Evolutionary conservation across 1,140 invertebrate genomes (phyloP).

Genomic region (Zaprionus ornatus): DNA sequence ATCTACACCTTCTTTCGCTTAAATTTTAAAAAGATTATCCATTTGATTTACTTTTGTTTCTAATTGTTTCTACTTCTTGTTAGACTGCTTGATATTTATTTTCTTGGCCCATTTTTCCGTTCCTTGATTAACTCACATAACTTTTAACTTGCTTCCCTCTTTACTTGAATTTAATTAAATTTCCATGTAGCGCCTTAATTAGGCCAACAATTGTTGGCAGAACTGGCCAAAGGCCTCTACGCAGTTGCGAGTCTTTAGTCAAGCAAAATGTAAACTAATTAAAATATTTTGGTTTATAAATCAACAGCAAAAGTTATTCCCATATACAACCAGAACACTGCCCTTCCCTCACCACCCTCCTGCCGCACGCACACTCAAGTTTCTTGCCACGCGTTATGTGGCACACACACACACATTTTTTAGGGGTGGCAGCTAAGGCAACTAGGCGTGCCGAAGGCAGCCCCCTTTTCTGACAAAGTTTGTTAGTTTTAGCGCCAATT

Average conservation of each 20-base stretch:
- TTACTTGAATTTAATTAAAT: constrained; percentile 31
- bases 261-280: constrained; percentile 52
- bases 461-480: constrained; percentile 28
- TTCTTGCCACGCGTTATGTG: constrained; percentile 13
- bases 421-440: background rate
- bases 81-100: background rate
- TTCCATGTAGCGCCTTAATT: constrained; percentile 27
- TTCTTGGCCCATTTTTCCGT: background rate
- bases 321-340: constrained; percentile 2
- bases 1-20: no score
- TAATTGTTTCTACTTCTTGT: background rate
- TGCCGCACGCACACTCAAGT: background rate
- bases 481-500: constrained; percentile 57
- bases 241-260: constrained; percentile 7
- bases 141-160: background rate
- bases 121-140: background rate
- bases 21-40: no score
- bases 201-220: constrained; percentile 42
- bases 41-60: background rate
- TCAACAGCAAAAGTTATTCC: constrained; percentile 28
- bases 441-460: no score
- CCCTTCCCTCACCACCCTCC: background rate
- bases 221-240: constrained; percentile 19
- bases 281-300: constrained; percentile 58
- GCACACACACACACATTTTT: constrained; percentile 6